Base-by-base conservation (phyloP, 2,113 vertebrate species). In the Varanus komodoensis region DNA sequence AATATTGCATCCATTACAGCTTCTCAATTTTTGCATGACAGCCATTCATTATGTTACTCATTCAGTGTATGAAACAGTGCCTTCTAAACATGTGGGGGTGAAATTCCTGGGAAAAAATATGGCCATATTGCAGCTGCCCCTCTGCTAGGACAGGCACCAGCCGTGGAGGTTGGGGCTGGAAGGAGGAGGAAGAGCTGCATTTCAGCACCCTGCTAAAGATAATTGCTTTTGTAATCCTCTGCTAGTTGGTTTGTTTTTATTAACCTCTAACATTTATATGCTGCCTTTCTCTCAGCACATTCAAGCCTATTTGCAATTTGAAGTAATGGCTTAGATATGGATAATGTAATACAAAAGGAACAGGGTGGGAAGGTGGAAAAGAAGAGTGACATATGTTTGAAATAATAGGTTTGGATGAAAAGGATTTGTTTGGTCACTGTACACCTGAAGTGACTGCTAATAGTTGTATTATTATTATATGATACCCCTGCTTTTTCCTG, bases 161-260 rank as follows among this genome's bases (percentile, higher is more conserved):
- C 11, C 15, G 57, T 61, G 57, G 57, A 11, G 4, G 25, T 68
- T 27, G 48, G 4, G 44, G 23, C 21, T 50, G 3, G 44, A 50
- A 79, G 34, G 7, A 25, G 19, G 75, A 57, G 38, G 27, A 50
- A 44, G 57, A 21, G 8, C 17, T 54, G 44, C 54, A 77, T 25
- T 27, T 52, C 2, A 6, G 11, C 8, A 5, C 15, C 61, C 52
- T 15, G 64, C 61, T 64, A 48, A 69, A 78, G 48, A n/a, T 38
- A 78, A 44, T 38, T 44, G 73, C 25, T 87, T 29, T 25, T 64
- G 52, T 29, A 61, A 25, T 52, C 25, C 85, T 75, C 61, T 9
- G 6, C n/a, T 75, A 14, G 14, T 77, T 86, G 68, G 29, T 32
- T n/a, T 82, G 57, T 86, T 86, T 87, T 87, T 15, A 87, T 67